phyloP scores from a whole-genome alignment of 30 jellyfish, hydroid and myxozoan genomes.

The Rhopilema esculentum region DNA sequence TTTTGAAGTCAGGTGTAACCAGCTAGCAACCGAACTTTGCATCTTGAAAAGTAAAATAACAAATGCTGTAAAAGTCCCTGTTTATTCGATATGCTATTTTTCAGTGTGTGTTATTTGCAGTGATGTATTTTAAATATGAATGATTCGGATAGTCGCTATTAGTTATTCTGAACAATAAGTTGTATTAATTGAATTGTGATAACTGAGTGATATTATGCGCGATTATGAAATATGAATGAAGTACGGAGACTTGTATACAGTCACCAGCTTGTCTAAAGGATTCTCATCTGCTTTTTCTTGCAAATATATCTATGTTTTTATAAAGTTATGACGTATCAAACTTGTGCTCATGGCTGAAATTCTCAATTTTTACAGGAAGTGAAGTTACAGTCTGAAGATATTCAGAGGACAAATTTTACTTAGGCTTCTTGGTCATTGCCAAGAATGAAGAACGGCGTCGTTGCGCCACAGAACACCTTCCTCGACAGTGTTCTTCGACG shows the following conservation, averaged over 20 bases:
- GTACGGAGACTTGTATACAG: slow-evolving; percentile 14
- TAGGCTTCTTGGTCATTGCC: not conserved
- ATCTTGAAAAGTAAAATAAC: too few species aligned
- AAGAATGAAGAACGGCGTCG: slow-evolving; percentile 53
- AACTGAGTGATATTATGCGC: slow-evolving; percentile 24
- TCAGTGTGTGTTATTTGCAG: not conserved
- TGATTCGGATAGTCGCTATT: not conserved
- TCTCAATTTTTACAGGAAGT: not conserved
- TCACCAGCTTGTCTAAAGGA: slow-evolving; percentile 42
- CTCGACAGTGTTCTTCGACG: slow-evolving; percentile 70
- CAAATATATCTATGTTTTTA: not conserved
- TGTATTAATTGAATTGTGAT: slow-evolving; percentile 42
- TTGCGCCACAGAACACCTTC: slow-evolving; percentile 79
- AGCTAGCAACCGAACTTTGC: too few species aligned
- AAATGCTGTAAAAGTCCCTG: too few species aligned
- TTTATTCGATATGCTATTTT: not conserved
- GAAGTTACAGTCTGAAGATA: not conserved
- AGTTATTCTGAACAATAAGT: slow-evolving; percentile 11
- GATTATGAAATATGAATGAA: slow-evolving; percentile 56
- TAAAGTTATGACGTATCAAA: not conserved
- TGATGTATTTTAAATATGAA: not conserved
- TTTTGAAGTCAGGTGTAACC: too few species aligned
- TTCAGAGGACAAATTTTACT: not conserved
- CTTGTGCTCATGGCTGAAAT: not conserved
- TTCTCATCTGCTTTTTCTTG: slow-evolving; percentile 1